Conservation (phyloP, 2,888 invertebrate genomes). For the Lithophane ornitopus region DNA sequence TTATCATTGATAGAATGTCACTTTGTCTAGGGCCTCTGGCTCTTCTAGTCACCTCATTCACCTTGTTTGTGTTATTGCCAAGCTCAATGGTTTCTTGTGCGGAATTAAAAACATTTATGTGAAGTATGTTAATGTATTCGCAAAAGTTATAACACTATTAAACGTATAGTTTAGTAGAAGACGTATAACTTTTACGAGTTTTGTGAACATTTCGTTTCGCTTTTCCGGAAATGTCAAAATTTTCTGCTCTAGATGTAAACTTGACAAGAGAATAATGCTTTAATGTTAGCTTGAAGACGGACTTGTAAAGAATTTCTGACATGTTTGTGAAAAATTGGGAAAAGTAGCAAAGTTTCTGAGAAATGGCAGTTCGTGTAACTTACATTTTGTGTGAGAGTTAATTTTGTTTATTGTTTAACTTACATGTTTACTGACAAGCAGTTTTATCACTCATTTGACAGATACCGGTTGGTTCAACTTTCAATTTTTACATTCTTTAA, state of each 20-base stretch:
- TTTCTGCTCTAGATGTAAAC: slow-evolving; percentile 19
- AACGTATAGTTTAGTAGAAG: slow-evolving; percentile 28
- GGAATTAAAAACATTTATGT: slow-evolving; percentile 12
- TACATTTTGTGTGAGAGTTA: not conserved
- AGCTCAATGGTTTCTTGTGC: slow-evolving; percentile 4
- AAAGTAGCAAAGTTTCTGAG: not conserved
- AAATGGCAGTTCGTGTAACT: not conserved
- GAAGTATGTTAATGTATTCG: slow-evolving; percentile 26
- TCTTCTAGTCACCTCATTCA: not conserved
- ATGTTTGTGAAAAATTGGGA: not conserved
- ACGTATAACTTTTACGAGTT: slow-evolving; percentile 36
- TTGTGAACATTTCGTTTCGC: slow-evolving; percentile 3
- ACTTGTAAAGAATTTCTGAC: not conserved
- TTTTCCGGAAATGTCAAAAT: slow-evolving; percentile 7
- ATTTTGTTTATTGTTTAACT: not conserved
- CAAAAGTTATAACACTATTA: slow-evolving; percentile 32
- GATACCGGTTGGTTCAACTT: not conserved
- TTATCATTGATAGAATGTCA: no score
- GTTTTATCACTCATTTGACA: not conserved
- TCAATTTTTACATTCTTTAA: not conserved
- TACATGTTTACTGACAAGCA: not conserved
- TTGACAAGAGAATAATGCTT: slow-evolving; percentile 1
- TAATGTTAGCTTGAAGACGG: slow-evolving; percentile 2
- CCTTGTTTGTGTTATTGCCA: not conserved
- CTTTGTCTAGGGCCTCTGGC: no score